Evolutionary conservation across 2,113 vertebrate species (phyloP).

Genomic region (Paedocypris sp.): DNA sequence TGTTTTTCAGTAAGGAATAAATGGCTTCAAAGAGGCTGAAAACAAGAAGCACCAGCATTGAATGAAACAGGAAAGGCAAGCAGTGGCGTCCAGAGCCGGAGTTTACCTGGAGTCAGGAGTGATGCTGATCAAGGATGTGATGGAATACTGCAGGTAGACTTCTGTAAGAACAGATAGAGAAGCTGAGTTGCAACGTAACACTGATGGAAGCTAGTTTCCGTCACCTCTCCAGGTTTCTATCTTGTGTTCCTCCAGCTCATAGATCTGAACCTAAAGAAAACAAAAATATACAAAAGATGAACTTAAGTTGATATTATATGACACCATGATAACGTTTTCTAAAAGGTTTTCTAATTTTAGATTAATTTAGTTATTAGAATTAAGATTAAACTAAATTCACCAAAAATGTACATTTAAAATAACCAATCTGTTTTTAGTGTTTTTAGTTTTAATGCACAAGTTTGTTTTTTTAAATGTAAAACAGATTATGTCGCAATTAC

Average conservation of each 20-base stretch:
- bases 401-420: no score
- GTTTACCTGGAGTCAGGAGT: slow-evolving; percentile 78
- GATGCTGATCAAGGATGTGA: slow-evolving; percentile 81
- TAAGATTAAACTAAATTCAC: no score
- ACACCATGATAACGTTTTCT: neutral
- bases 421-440: no score
- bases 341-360: neutral
- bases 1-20: slow-evolving; percentile 84
- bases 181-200: neutral
- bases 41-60: slow-evolving; percentile 20
- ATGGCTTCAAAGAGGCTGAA: slow-evolving; percentile 88
- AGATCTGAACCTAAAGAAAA: slow-evolving; percentile 93
- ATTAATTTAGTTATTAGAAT: no score
- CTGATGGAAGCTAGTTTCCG: neutral
- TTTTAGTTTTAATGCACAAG: no score
- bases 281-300: slow-evolving; percentile 17
- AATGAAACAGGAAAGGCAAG: neutral
- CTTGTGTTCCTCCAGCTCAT: slow-evolving; percentile 90
- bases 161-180: slow-evolving; percentile 55
- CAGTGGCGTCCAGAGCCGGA: neutral
- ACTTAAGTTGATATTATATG: neutral
- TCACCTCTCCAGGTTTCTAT: slow-evolving; percentile 95
- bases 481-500: no score
- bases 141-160: slow-evolving; percentile 77
- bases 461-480: no score